Conservation (phyloP, 1,140 invertebrate genomes). For the Calosoma granatense region DNA sequence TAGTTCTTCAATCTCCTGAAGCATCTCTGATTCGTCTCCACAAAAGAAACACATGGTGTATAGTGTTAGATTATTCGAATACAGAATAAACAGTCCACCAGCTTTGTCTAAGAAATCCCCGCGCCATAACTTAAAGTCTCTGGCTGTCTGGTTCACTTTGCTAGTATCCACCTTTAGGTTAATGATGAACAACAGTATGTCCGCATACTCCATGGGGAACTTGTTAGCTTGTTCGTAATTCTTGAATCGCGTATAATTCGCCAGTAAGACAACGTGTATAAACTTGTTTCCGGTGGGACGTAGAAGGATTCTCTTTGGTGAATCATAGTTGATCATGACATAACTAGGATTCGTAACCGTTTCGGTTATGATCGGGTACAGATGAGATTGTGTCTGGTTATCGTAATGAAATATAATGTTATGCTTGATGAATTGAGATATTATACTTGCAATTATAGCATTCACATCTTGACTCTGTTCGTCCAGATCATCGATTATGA, state of each 20-base stretch:
- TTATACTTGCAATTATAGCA: not conserved
- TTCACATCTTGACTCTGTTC: no score
- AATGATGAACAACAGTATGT: not conserved
- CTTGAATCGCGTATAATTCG: not conserved
- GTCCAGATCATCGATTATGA: no score
- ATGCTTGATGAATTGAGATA: not conserved
- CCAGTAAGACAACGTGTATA: not conserved
- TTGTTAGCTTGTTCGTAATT: not conserved
- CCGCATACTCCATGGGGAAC: not conserved
- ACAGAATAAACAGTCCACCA: not conserved
- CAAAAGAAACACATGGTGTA: constrained; percentile 2
- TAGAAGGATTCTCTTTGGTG: not conserved
- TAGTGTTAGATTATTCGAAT: not conserved
- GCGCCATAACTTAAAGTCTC: not conserved
- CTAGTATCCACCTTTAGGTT: not conserved
- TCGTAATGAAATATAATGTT: not conserved
- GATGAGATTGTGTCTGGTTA: no score
- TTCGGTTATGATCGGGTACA: not conserved
- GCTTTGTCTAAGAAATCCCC: not conserved
- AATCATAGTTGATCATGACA: not conserved
- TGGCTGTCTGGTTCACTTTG: no score
- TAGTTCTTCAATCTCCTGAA: not conserved
- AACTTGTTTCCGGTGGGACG: not conserved
- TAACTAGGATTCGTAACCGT: not conserved
- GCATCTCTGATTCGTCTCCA: not conserved